Evolutionary conservation across 2,797 vertebrate genomes (phyloP), one percentile per base, ranked within the genome.

Genomic region (Semotilus atromaculatus): DNA sequence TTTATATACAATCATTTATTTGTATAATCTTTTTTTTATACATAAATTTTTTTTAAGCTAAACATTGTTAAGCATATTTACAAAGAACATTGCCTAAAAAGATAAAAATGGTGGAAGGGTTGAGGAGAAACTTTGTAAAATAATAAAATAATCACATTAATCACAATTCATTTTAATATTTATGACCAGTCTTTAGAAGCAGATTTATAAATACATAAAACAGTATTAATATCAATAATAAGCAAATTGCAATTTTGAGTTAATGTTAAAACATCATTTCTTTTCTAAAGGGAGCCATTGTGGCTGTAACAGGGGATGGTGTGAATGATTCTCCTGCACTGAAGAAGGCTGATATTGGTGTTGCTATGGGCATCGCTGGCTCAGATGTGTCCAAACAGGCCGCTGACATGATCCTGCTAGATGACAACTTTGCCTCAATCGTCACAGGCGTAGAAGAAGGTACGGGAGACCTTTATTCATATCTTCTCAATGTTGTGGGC

Each of bases 391-490:
- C 96, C 66, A 97, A 97, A 87, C 96, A 97, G 84, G 96, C 96
- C 64, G 96, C 96, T 18, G 96, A 97, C 91, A 97, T 97, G 96
- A 97, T 97, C 88, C 94, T 97, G 11, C 88, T 97, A 66, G 96
- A 97, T 81, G 96, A 97, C 86, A 97, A 97, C 89, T 97, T 97
- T 87, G 96, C 96, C 34, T 97, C 96, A 19, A 97, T 97, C 88
- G 96, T 97, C 83, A 97, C 96, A 43, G 96, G 96, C 1, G 96
- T 97, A 64, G 96, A 97, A 87, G 96, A 97, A 94, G 96, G 96
- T 97, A 88, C 89, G 40, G 11, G 1, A 23, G 16, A 26, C 51
- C 40, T 64, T 53, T 79, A 31, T 14, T 34, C 51, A 48, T 29
- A 55, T 55, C 18, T 40, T 68, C 26, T 36, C 18, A 23, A 31